Base-by-base conservation (phyloP, 2,888 invertebrate genomes). In the Drosophila nigricruria region DNA sequence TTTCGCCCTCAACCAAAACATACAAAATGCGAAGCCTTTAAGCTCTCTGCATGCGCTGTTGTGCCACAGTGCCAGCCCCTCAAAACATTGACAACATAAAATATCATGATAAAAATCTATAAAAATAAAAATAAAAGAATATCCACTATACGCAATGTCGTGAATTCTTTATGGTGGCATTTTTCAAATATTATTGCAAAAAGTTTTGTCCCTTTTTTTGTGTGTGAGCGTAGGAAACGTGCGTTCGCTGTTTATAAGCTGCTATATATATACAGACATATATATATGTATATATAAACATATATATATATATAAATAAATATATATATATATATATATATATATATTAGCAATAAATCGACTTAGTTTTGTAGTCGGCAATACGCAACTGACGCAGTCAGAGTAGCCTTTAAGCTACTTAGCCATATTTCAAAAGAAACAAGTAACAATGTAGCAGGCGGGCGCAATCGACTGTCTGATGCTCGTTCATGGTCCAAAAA, bases 401-500 rank as follows among this genome's bases (percentile, higher is more conserved):
- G 47, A 74, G 47, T 49, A 30, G 80, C 82, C 69, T 67, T 81
- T 88, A 82, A 88, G 88, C 88, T 79, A 82, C 85, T 84, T 85
- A 76, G 66, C 27, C 56, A 66, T 73, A 73, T 66, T 69, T 70
- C 59, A 50, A 59, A 67, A 60, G 18, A 52, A 52, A 18, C 47
- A n/a, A 30, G 30, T 0, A 27, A 5, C 5, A 30, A 18, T 6
- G 5, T 18, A 12, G 6, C 47, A 6, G 18, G 1, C 30, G 30
- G 18, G 30, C 30, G 12, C 6, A 16, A 1, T 0, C 1, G 12
- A 49, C n/a, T 18, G 47, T 0, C 1, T 6, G 18, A 18, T 49
- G 18, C 47, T 5, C 5, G 40, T 38, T 38, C n/a, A 38, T 0
- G 2, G 16, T 1, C 2, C 36, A 38, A n/a, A 18, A 2, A n/a